These are phyloP conservation scores for Epistrophella euchroma DNA, from an alignment of 2,888 invertebrate species.

Conservation along the genomic window DNA sequence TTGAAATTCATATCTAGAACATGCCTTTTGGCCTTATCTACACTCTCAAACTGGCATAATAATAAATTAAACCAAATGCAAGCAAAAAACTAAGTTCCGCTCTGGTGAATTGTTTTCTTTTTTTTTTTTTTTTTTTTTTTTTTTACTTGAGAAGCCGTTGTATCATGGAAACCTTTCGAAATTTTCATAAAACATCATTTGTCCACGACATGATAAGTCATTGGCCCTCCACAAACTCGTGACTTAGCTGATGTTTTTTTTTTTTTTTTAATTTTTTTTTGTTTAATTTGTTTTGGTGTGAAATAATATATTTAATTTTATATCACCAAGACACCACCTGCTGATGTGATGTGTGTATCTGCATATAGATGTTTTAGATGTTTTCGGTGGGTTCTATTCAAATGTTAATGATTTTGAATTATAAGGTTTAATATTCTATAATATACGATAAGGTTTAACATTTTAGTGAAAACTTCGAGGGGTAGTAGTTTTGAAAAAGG, in stretches of 20 bases:
- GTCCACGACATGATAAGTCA: conserved; percentile 62
- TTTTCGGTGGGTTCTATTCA: conserved; percentile 30
- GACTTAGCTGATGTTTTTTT: conserved; percentile 24
- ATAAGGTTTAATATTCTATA: conserved; percentile 39
- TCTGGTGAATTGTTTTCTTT: conserved; percentile 56
- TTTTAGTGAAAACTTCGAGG: not conserved
- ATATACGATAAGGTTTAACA: conserved; percentile 1
- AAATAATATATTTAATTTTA: conserved; percentile 68
- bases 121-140: not conserved
- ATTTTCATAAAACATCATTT: conserved; percentile 75
- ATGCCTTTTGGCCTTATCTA: conserved; percentile 67
- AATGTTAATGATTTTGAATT: conserved; percentile 52
- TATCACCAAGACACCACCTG: conserved; percentile 62
- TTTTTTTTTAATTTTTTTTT: conserved; percentile 7
- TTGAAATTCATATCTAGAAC: conserved; percentile 66
- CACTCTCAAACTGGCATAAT: conserved; percentile 57
- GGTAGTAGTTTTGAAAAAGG: not conserved
- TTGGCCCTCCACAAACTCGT: conserved; percentile 50
- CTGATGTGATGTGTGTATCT: conserved; percentile 40
- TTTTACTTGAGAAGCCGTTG: conserved; percentile 16
- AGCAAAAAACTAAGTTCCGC: conserved; percentile 73
- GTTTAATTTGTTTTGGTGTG: conserved; percentile 58
- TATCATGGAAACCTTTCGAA: conserved; percentile 62
- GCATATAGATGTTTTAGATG: not conserved
- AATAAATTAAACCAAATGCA: conserved; percentile 70